A percentile compares a stretch with the other conserved stretches of the same genome.
Conservation (phyloP, 2,797 vertebrate genomes). For the Neopelma chrysocephalum region DNA sequence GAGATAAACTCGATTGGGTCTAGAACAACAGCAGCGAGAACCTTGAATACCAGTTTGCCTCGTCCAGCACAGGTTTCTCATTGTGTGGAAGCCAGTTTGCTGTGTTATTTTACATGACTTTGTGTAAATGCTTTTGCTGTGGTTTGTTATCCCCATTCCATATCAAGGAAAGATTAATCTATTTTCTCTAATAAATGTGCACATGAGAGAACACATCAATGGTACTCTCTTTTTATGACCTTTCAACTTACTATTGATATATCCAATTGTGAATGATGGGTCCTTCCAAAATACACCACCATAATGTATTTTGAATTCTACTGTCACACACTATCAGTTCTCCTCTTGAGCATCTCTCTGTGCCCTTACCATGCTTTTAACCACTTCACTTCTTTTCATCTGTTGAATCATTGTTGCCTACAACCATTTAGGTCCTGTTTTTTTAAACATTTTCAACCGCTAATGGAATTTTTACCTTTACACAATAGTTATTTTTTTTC, state of each 20-base stretch:
- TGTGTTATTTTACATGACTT: background rate
- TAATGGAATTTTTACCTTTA: background rate
- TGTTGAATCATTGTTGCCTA: background rate
- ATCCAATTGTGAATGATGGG: background rate
- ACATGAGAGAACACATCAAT: background rate
- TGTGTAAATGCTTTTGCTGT: background rate
- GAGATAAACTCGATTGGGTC: background rate
- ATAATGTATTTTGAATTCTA: background rate
- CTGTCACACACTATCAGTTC: background rate
- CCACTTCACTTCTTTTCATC: conserved; percentile 12
- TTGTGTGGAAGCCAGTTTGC: background rate
- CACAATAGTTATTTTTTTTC: background rate
- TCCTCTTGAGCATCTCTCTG: background rate
- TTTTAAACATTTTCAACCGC: background rate
- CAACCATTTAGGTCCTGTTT: background rate
- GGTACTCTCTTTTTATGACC: background rate
- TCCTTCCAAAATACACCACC: background rate
- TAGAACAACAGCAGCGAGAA: background rate
- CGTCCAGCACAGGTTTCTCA: background rate
- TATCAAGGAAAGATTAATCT: background rate
- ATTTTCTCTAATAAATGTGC: background rate
- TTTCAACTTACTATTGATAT: background rate
- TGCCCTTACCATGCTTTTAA: background rate
- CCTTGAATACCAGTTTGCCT: background rate
- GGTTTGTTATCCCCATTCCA: background rate